Evolutionary conservation across 2,113 vertebrate genomes (phyloP).

Genomic region (Callipepla squamata): DNA sequence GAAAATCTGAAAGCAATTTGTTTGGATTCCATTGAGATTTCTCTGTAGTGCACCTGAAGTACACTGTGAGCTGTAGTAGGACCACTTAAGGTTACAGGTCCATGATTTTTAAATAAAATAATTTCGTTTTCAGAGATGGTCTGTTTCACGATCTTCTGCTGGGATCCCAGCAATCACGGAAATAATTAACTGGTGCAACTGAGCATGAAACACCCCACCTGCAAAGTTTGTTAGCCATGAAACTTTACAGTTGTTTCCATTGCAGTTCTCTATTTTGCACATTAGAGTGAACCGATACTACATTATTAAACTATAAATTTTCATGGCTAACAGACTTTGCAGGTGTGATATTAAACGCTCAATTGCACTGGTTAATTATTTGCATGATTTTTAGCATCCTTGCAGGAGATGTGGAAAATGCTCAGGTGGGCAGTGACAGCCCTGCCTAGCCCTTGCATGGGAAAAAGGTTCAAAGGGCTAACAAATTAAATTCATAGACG

Average conservation of each 20-base stretch:
- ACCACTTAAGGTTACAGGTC: not conserved
- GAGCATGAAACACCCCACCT: conserved; percentile 56
- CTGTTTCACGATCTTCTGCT: not conserved
- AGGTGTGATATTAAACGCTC: conserved; percentile 52
- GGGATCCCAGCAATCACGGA: conserved; percentile 17
- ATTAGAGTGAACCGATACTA: not conserved
- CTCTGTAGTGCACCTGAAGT: not conserved
- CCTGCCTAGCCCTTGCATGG: not conserved
- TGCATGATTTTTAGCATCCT: conserved; percentile 9
- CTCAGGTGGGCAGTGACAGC: not conserved
- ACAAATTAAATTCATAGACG: not conserved
- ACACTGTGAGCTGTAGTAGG: not conserved
- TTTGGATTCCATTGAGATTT: not conserved
- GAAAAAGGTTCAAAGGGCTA: not conserved
- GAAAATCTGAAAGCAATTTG: not conserved
- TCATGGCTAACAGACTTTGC: conserved; percentile 52
- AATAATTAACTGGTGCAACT: conserved; percentile 63
- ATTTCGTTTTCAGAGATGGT: not conserved
- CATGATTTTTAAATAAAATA: not conserved
- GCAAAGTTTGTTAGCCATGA: conserved; percentile 50
- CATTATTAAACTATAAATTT: conserved; percentile 56
- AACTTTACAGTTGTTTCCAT: conserved; percentile 46
- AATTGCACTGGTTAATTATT: conserved; percentile 68
- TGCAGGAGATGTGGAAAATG: not conserved
- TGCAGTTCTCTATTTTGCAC: conserved; percentile 39